Conservation (phyloP, 92 coral and sea anemone genomes). For the Parazoanthus darwini region DNA sequence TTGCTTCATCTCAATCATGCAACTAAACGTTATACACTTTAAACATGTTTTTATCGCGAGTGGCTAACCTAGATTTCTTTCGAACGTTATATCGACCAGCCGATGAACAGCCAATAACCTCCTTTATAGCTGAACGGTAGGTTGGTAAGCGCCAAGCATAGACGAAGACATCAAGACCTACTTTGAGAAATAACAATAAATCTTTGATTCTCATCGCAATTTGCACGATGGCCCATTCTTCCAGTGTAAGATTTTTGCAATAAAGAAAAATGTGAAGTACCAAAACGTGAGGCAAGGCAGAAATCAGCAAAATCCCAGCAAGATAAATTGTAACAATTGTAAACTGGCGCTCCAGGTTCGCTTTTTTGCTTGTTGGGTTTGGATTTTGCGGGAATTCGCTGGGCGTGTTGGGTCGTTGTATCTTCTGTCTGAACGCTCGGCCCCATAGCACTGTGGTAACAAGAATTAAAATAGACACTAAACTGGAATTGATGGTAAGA, state of each 20-base stretch:
- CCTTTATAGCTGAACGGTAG: too few species aligned
- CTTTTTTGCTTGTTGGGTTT: constrained; percentile 23
- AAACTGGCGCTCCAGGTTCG: constrained; percentile 75
- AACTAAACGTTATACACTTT: background rate
- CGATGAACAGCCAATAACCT: too few species aligned
- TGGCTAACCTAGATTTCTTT: background rate
- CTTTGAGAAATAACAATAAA: constrained; percentile 72
- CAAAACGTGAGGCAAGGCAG: constrained; percentile 78
- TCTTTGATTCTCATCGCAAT: constrained; percentile 75
- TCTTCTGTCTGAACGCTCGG: constrained; percentile 58
- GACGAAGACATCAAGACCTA: constrained; percentile 62
- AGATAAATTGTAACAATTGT: constrained; percentile 76
- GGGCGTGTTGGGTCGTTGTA: constrained; percentile 30
- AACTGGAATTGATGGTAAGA: constrained; percentile 69
- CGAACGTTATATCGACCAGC: background rate
- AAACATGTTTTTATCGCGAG: constrained; percentile 1
- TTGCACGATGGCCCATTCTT: constrained; percentile 39
- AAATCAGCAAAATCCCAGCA: constrained; percentile 70
- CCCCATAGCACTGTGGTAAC: constrained; percentile 53
- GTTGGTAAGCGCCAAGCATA: too few species aligned
- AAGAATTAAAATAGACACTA: constrained; percentile 64
- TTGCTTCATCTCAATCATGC: too few species aligned
- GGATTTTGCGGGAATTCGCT: background rate
- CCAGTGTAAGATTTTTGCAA: constrained; percentile 24
- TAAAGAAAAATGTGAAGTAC: constrained; percentile 70